These are phyloP conservation scores for Agapornis canus DNA, from an alignment of 2,797 vertebrate genomes.

Conservation along the genomic window DNA sequence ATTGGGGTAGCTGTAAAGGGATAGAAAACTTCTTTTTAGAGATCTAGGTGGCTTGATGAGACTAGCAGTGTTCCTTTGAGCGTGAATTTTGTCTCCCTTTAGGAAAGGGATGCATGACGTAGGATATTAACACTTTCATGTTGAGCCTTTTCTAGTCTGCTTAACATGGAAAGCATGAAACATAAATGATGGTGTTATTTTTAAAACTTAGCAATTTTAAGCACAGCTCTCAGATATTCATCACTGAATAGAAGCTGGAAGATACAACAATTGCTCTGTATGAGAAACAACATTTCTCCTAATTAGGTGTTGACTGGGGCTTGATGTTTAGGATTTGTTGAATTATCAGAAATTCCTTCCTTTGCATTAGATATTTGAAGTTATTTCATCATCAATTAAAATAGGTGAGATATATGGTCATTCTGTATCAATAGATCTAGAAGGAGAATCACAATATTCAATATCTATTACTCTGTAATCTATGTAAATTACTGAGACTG, in stretches of 20 bases:
- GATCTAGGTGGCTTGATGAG: neutral
- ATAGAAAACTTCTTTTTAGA: neutral
- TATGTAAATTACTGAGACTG: neutral
- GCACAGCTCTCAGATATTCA: neutral
- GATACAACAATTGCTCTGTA: neutral
- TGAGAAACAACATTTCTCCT: neutral
- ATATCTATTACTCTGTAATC: neutral
- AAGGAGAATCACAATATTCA: neutral
- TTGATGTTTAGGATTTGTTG: neutral
- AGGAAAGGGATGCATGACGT: neutral
- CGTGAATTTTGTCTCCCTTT: neutral
- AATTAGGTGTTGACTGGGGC: neutral
- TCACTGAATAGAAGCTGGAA: neutral
- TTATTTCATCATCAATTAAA: neutral
- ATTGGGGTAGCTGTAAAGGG: neutral
- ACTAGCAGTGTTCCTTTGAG: neutral
- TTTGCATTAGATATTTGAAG: neutral
- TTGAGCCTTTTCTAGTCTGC: neutral
- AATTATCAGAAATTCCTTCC: neutral
- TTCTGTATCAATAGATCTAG: neutral
- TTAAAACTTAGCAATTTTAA: neutral
- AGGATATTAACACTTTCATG: neutral
- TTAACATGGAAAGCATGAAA: neutral
- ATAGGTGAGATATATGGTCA: neutral
- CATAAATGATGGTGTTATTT: neutral